A percentile compares a stretch with the other conserved stretches of the same genome.
Conservation (phyloP, 2,113 vertebrate genomes). For the Forbesichthys papilliferus region DNA sequence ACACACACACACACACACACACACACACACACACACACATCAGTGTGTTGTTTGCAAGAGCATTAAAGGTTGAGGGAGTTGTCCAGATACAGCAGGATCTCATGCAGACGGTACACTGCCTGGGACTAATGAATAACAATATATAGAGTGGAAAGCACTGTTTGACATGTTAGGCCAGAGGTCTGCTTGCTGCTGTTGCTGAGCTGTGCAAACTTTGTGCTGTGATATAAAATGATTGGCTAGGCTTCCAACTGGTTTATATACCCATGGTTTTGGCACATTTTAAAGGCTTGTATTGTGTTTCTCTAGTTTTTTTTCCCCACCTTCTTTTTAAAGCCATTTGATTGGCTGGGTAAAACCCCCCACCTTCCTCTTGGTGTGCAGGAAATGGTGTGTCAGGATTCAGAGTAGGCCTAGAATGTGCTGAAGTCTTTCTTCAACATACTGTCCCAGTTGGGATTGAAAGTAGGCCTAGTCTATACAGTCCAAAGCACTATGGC, state of each 20-base stretch:
- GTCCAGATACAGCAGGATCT: constrained; percentile 38
- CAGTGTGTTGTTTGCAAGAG: constrained; percentile 4
- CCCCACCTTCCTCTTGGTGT: constrained; percentile 44
- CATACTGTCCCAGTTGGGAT: constrained; percentile 33
- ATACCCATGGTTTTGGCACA: constrained; percentile 8
- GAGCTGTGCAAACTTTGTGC: neutral
- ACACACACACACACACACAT: neutral
- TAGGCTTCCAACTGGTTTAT: constrained; percentile 41
- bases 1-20: too few relatives aligned
- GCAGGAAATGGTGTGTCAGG: constrained; percentile 18
- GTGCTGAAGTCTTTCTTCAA: constrained; percentile 13
- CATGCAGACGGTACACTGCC: neutral
- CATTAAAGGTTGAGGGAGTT: neutral
- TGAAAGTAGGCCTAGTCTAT: constrained; percentile 19
- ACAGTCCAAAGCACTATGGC: neutral
- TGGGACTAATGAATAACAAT: constrained; percentile 31
- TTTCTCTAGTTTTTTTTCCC: constrained; percentile 1
- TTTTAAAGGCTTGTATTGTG: constrained; percentile 31
- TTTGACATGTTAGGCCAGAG: constrained; percentile 3
- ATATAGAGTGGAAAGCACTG: constrained; percentile 17
- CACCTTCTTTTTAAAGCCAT: neutral
- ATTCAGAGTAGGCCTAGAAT: constrained; percentile 24
- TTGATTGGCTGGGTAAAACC: constrained; percentile 34
- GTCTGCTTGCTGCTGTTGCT: constrained; percentile 7
- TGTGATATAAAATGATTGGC: constrained; percentile 25